These are phyloP conservation scores for Sebastes kiyomatsui DNA, from an alignment of 2,797 vertebrate species.

Conservation along the genomic window DNA sequence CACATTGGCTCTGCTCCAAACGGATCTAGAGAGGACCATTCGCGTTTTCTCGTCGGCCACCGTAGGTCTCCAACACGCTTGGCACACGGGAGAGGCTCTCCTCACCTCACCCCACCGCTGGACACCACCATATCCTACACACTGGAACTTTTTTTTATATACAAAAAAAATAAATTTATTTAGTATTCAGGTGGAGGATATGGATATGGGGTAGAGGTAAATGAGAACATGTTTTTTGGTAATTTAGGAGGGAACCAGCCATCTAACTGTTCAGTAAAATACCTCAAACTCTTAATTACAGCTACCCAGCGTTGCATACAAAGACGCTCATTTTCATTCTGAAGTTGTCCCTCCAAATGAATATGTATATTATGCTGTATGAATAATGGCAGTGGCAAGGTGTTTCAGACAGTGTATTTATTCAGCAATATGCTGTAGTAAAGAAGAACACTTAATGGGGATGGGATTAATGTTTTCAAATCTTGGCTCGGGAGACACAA, in stretches of 20 bases:
- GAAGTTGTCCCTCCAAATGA: neutral
- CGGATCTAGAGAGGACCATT: too few relatives aligned
- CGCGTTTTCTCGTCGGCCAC: too few relatives aligned
- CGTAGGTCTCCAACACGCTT: too few relatives aligned
- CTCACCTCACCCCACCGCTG: too few relatives aligned
- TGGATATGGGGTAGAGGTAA: neutral
- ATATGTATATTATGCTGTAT: conserved; percentile 1
- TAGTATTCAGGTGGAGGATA: neutral
- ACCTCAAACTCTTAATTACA: neutral
- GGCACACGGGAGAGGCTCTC: too few relatives aligned
- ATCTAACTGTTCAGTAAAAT: neutral
- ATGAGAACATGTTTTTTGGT: neutral
- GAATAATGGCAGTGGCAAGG: conserved; percentile 10
- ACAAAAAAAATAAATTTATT: neutral
- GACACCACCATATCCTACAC: too few relatives aligned
- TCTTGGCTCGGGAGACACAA: conserved; percentile 63
- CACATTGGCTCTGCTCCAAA: too few relatives aligned
- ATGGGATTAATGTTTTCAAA: conserved; percentile 58
- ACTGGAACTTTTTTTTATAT: neutral
- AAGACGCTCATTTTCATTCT: conserved; percentile 1
- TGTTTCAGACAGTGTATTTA: conserved; percentile 35
- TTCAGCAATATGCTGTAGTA: conserved; percentile 29
- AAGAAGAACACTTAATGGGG: conserved; percentile 31
- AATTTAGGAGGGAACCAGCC: neutral
- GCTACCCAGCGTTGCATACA: neutral